These are phyloP conservation scores for Brachyopa scutellaris DNA, from an alignment of 2,888 invertebrate genomes.

Conservation along the genomic window DNA sequence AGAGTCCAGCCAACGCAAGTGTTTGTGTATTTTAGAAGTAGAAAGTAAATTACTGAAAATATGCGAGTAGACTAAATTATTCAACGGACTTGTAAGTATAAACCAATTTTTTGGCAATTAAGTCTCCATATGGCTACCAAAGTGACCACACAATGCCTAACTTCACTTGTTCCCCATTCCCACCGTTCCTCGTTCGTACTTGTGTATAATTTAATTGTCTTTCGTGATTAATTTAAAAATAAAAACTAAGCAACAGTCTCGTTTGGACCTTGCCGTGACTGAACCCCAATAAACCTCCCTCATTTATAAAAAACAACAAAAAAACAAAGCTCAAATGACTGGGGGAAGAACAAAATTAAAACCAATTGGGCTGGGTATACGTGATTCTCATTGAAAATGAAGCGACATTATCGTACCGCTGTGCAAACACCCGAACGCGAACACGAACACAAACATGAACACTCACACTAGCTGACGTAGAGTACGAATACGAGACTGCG, in stretches of 20 bases:
- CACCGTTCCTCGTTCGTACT: too few species aligned
- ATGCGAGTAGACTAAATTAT: too few species aligned
- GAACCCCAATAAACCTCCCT: conserved; percentile 58
- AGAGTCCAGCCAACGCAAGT: too few species aligned
- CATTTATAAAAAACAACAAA: conserved; percentile 8
- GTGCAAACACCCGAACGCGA: conserved; percentile 5
- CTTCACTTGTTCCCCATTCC: too few species aligned
- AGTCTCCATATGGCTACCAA: too few species aligned
- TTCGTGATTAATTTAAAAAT: conserved; percentile 59
- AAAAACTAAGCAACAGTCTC: conserved; percentile 45
- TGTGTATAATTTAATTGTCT: conserved; percentile 43
- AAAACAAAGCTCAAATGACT: background rate
- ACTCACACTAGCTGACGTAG: background rate
- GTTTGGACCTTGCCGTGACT: conserved; percentile 66
- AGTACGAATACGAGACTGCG: background rate
- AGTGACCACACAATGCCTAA: too few species aligned
- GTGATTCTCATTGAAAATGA: conserved; percentile 61
- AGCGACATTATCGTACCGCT: conserved; percentile 21
- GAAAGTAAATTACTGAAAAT: too few species aligned
- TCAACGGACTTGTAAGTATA: too few species aligned
- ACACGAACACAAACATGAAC: background rate
- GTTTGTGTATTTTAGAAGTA: too few species aligned
- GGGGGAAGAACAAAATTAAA: conserved; percentile 24
- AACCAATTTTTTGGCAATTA: too few species aligned
- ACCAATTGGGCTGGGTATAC: conserved; percentile 47